Conservation (phyloP, 2,888 invertebrate genomes). For the Neuroscelio doddi region DNA sequence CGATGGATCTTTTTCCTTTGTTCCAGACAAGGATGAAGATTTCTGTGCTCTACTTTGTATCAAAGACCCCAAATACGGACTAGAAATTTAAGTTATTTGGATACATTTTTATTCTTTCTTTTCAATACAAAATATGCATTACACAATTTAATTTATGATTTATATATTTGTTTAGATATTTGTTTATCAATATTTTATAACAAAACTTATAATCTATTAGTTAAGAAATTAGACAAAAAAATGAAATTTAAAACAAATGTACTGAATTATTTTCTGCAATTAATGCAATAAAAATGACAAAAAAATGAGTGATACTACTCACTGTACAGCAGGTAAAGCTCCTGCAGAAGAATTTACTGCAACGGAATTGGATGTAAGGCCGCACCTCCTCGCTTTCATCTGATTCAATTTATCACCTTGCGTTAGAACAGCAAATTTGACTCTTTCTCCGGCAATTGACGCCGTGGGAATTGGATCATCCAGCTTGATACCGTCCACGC, state of each 20-base stretch:
- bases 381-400: constrained; percentile 65
- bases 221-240: too few relatives aligned
- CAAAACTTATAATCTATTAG: too few relatives aligned
- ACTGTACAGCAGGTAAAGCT: constrained; percentile 63
- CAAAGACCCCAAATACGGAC: constrained; percentile 66
- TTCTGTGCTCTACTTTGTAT: constrained; percentile 62
- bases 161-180: too few relatives aligned
- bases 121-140: too few relatives aligned
- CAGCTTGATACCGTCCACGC: constrained; percentile 67
- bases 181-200: too few relatives aligned
- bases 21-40: constrained; percentile 55
- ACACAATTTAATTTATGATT: too few relatives aligned
- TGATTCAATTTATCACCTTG: constrained; percentile 77
- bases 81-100: constrained; percentile 53
- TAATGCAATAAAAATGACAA: background rate
- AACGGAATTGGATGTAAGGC: constrained; percentile 54
- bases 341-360: constrained; percentile 54
- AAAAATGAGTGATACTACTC: constrained; percentile 47
- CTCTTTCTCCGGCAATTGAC: constrained; percentile 33
- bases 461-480: constrained; percentile 59
- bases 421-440: constrained; percentile 58
- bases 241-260: background rate
- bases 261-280: constrained; percentile 5
- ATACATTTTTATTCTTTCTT: too few relatives aligned
- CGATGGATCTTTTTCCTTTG: constrained; percentile 63